phyloP scores from a whole-genome alignment of 2,797 vertebrate genomes.

The Hippocampus kuda region DNA sequence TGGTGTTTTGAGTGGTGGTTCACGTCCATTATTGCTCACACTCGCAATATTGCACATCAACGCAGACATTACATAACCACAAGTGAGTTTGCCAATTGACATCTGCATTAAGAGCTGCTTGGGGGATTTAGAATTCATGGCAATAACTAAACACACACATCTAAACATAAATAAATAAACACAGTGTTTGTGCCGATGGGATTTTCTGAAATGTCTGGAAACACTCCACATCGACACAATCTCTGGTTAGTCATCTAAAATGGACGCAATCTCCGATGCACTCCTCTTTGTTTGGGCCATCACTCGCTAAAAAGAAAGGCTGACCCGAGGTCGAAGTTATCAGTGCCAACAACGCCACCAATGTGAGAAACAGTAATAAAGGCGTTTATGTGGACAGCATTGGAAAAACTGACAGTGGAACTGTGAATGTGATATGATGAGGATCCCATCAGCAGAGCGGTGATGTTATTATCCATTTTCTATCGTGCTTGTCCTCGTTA shows the following conservation, averaged over 20 bases:
- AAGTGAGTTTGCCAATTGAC: neutral
- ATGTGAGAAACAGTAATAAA: neutral
- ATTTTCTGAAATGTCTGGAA: neutral
- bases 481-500: neutral
- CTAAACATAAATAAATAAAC: neutral
- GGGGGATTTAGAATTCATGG: neutral
- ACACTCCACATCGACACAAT: neutral
- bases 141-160: neutral
- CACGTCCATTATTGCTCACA: neutral
- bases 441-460: neutral
- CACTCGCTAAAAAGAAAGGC: neutral
- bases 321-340: neutral
- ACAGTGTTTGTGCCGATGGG: neutral
- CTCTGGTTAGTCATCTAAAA: neutral
- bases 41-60: neutral
- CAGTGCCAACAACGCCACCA: conserved; percentile 1
- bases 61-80: neutral
- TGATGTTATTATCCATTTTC: neutral
- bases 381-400: neutral
- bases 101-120: neutral
- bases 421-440: conserved; percentile 7
- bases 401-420: neutral
- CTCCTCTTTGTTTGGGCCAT: neutral
- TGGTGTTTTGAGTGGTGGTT: neutral
- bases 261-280: neutral